Percentiles rank a stretch among this genome's conserved stretches.
phyloP scores from a whole-genome alignment of 2,797 vertebrate species.

The Betta splendens region DNA sequence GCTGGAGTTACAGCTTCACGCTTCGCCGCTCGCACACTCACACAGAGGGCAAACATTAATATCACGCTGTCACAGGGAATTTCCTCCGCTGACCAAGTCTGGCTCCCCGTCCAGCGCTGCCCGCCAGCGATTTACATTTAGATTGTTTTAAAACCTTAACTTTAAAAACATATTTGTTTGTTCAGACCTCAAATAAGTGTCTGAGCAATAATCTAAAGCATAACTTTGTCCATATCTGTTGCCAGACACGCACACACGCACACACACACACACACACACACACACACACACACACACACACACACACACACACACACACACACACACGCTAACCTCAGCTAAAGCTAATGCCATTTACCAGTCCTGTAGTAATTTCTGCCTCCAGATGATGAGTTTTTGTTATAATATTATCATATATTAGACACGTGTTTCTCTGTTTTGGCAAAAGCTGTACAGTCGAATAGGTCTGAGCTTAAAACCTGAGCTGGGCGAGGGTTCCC shows the following conservation, averaged over 20 bases:
- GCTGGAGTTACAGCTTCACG: slow-evolving; percentile 31
- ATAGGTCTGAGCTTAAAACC: too few relatives aligned
- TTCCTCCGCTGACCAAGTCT: slow-evolving; percentile 26
- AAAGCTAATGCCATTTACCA: not conserved
- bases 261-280: too few relatives aligned
- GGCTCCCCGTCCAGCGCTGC: slow-evolving; percentile 10
- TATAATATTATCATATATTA: too few relatives aligned
- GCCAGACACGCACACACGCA: not conserved
- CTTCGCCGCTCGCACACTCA: slow-evolving; percentile 25
- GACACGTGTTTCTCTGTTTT: too few relatives aligned
- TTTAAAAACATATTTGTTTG: not conserved
- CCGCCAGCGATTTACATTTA: not conserved
- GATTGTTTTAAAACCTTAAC: not conserved
- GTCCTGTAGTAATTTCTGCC: too few relatives aligned
- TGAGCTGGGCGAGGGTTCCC: too few relatives aligned
- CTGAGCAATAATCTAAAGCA: not conserved
- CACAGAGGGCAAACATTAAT: slow-evolving; percentile 16
- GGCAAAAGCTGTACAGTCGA: too few relatives aligned
- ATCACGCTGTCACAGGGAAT: slow-evolving; percentile 36
- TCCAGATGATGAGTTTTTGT: too few relatives aligned
- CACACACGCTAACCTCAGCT: too few relatives aligned
- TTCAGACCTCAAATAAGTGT: not conserved
- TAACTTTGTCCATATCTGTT: not conserved
- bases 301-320: too few relatives aligned
- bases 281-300: too few relatives aligned